These are phyloP conservation scores for Cordilura impudica DNA, from an alignment of 2,888 invertebrate species.

Conservation along the genomic window DNA sequence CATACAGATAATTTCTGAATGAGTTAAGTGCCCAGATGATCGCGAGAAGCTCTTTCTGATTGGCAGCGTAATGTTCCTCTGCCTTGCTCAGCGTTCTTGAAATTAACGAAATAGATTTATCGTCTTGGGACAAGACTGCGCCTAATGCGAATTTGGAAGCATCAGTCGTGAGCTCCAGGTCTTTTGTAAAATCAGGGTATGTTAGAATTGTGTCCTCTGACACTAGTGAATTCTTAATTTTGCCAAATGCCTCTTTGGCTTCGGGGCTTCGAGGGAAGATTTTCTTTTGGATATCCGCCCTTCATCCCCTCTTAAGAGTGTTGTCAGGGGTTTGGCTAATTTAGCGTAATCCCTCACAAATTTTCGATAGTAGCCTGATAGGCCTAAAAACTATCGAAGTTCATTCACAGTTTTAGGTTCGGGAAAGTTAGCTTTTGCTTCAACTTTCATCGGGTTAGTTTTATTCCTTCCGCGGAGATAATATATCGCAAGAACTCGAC, in stretches of 20 bases:
- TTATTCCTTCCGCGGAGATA: background rate
- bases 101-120: too few species aligned
- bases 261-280: background rate
- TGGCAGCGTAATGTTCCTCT: background rate
- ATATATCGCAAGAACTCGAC: too few species aligned
- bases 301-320: constrained; percentile 19
- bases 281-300: constrained; percentile 7
- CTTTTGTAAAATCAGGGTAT: constrained; percentile 20
- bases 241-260: constrained; percentile 29
- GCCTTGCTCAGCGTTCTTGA: background rate
- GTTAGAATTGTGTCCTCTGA: constrained; percentile 12
- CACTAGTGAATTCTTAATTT: constrained; percentile 17
- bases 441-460: background rate
- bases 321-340: constrained; percentile 21
- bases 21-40: constrained; percentile 24
- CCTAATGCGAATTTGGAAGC: constrained; percentile 22
- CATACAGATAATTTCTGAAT: constrained; percentile 27
- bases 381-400: background rate
- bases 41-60: constrained; percentile 1
- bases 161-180: constrained; percentile 26
- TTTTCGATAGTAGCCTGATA: background rate
- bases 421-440: background rate
- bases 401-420: background rate
- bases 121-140: too few species aligned
- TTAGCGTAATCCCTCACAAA: too few species aligned